Evolutionary conservation across 2,797 vertebrate genomes (phyloP).

Genomic region (Lateolabrax maculatus): DNA sequence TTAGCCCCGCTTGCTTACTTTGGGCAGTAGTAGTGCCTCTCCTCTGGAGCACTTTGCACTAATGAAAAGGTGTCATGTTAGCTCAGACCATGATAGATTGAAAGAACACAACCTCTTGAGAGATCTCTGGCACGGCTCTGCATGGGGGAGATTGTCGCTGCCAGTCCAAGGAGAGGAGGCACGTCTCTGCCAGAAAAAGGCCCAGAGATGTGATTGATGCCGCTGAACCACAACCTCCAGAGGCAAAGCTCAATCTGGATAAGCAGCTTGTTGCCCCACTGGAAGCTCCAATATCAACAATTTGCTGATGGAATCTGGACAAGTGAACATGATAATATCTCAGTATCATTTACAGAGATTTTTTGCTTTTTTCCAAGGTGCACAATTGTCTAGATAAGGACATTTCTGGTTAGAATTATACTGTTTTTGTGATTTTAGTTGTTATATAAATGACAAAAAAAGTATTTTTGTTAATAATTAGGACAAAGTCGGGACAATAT

Average conservation of each 20-base stretch:
- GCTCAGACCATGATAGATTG: constrained; percentile 73
- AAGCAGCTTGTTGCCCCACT: constrained; percentile 49
- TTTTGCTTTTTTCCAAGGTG: background rate
- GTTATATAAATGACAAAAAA: background rate
- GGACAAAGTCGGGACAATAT: background rate
- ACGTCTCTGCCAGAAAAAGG: constrained; percentile 58
- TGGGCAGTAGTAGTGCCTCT: constrained; percentile 13
- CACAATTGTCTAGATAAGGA: background rate
- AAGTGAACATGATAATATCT: constrained; percentile 38
- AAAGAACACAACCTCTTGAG: constrained; percentile 62
- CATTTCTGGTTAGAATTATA: background rate
- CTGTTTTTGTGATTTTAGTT: background rate
- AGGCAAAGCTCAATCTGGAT: constrained; percentile 61
- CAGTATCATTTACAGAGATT: constrained; percentile 16
- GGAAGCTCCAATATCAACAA: constrained; percentile 53
- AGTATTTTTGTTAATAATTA: background rate
- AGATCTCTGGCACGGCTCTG: constrained; percentile 61
- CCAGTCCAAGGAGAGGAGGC: constrained; percentile 25
- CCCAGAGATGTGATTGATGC: constrained; percentile 77
- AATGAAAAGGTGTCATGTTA: constrained; percentile 78
- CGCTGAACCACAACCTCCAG: constrained; percentile 61
- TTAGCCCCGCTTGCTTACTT: constrained; percentile 25
- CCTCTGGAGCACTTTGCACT: constrained; percentile 74
- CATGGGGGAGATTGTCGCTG: constrained; percentile 24
- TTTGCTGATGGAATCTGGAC: constrained; percentile 63